Conservation (phyloP, 2,797 vertebrate genomes). For the Cyprinodon diabolis region DNA sequence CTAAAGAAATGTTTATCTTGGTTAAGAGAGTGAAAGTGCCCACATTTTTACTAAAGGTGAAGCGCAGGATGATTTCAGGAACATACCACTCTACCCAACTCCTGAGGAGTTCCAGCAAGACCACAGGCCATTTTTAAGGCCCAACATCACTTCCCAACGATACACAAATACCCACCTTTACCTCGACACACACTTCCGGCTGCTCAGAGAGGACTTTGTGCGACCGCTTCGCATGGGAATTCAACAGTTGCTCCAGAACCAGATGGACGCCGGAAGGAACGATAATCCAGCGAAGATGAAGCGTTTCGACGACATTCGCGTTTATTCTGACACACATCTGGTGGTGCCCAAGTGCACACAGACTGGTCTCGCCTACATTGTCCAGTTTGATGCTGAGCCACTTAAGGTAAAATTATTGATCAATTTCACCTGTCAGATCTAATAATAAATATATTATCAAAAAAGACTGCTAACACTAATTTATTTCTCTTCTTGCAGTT, state of each 20-base stretch:
- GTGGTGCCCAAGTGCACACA: slow-evolving; percentile 82
- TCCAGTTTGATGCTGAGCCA: slow-evolving; percentile 86
- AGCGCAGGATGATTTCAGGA: slow-evolving; percentile 77
- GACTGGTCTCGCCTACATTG: slow-evolving; percentile 84
- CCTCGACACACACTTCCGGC: slow-evolving; percentile 93
- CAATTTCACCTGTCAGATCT: background rate
- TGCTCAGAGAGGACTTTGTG: slow-evolving; percentile 94
- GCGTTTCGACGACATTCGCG: slow-evolving; percentile 88
- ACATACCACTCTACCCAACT: slow-evolving; percentile 87
- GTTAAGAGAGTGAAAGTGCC: background rate
- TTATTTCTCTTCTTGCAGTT: slow-evolving; percentile 65
- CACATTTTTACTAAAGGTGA: slow-evolving; percentile 39
- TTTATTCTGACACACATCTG: slow-evolving; percentile 86
- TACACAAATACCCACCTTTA: slow-evolving; percentile 85
- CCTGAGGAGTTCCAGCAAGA: slow-evolving; percentile 84
- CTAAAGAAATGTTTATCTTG: background rate
- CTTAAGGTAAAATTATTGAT: slow-evolving; percentile 73
- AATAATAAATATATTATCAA: background rate
- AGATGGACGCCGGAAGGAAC: slow-evolving; percentile 50
- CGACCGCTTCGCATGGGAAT: slow-evolving; percentile 92
- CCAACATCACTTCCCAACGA: slow-evolving; percentile 83
- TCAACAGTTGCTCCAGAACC: slow-evolving; percentile 79
- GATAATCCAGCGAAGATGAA: slow-evolving; percentile 71
- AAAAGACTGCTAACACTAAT: background rate
- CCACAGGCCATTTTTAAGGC: slow-evolving; percentile 86